Base-by-base conservation (phyloP, 2,888 invertebrate species). In the Heteromurus nitidus region DNA sequence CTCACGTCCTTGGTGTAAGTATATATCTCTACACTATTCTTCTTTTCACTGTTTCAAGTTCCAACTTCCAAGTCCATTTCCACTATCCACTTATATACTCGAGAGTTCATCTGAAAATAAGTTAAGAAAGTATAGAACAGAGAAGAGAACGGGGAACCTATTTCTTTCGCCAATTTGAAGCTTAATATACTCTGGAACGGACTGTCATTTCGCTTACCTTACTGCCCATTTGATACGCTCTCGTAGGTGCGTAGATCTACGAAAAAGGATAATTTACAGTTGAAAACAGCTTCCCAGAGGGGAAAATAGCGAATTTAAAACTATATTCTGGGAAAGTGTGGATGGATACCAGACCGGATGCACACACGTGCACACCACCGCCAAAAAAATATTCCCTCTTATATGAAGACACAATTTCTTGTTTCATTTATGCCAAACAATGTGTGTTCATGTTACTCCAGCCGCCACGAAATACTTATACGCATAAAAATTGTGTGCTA, bases 41-140 rank as follows among this genome's bases (percentile, higher is more conserved):
- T 2, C 36, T 44, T n/a, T n/a, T 9, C 36, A 36, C 44, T 3
- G 11, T 44, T n/a, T 44, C 13, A 13, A 44, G 16, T 74, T 74
- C 65, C 74, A 74, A n/a, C 74, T 74, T 74, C 50, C 65, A 28
- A 64, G 47, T 74, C 65, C 74, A 65, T 73, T 73, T 69, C 69
- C n/a, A 69, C 36, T 36, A 55, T 42, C 3, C 44, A 2, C 44
- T n/a, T 44, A 9, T 2, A 44, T 13, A 9, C 36, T 9, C 13
- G 13, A 13, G 36, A 36, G 36, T 36, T 36, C 7, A 13, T 5
- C 13, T 22, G 53, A 24, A 53, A 24, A 24, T 24, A 13, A 36
- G 47, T 47, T 47, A 36, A 9, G n/a, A 47, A n/a, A 47, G 47
- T 47, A 47, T 47, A 47, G 47, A 47, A 47, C 7, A 36, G 44